Evolutionary conservation across 2,888 invertebrate species (phyloP), one percentile per base, ranked within the genome.

Genomic region (Papilio gigon): DNA sequence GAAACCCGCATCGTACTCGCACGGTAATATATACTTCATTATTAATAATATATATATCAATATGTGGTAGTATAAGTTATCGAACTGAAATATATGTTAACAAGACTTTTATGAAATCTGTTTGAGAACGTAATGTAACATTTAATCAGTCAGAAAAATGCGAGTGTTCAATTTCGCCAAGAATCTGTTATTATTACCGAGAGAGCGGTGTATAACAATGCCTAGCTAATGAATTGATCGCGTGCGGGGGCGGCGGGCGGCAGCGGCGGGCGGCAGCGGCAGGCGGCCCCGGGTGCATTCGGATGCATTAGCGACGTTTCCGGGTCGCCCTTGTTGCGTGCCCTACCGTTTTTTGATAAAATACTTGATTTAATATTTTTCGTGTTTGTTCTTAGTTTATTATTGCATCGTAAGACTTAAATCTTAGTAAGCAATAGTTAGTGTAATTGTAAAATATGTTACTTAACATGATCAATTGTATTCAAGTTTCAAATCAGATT

Each of bases 261-360:
- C 82, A 85, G 83, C 87, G 89, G 5, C 44, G 44, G 22, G 40
- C 40, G 42, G 42, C 42, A 42, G 44, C 44, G 44, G 11, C 42
- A 17, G 20, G 17, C 74, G 78, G 76, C 82, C 78, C 77, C 82
- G 85, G 85, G 83, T 87, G 90, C 88, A 89, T 87, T 89, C 89
- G 91, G 89, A 88, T 92, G 92, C 92, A 92, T 92, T 92, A 92
- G 90, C 80, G 74, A 74, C 78, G 85, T 86, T 92, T 92, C 92
- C 92, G 91, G 88, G 80, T 80, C 71, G 74, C 77, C 78, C 79
- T 81, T 76, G 72, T 25, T 70, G 65, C 65, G 63, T 59, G 70
- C 71, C 69, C 71, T 72, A 69, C 70, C 66, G 67, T 75, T 75
- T 77, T 65, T 66, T 17, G 65, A 47, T 50, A 33, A 60, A 60